Evolutionary conservation across 2,113 vertebrate genomes (phyloP).

Genomic region (Paradoxurus hermaphroditus): DNA sequence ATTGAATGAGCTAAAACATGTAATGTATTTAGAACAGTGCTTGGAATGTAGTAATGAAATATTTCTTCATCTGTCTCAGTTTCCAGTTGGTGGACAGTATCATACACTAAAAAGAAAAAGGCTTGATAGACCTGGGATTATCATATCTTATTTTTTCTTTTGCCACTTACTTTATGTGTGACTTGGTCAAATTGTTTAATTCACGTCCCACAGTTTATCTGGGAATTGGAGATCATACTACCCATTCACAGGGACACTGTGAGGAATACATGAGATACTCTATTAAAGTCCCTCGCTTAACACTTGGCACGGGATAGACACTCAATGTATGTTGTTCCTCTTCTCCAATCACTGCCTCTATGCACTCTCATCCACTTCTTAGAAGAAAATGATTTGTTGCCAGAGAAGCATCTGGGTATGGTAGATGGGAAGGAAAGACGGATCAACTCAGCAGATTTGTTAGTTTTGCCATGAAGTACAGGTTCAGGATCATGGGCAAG

Average conservation of each 20-base stretch:
- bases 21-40: not conserved
- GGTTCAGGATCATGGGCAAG: not conserved
- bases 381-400: not conserved
- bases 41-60: not conserved
- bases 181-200: not conserved
- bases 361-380: not conserved
- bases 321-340: not conserved
- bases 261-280: not conserved
- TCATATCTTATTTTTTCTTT: no score
- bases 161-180: not conserved
- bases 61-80: not conserved
- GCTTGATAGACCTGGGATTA: not conserved
- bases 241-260: not conserved
- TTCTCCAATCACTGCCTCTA: not conserved
- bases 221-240: not conserved
- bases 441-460: not conserved
- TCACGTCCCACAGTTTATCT: not conserved
- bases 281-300: not conserved
- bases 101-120: not conserved
- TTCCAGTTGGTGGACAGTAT: not conserved
- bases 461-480: not conserved
- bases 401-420: not conserved
- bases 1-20: not conserved
- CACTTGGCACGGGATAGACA: fast-evolving
- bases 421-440: not conserved